These are phyloP conservation scores for Drymonia ruficornis DNA, from an alignment of 2,888 invertebrate species.

Conservation along the genomic window DNA sequence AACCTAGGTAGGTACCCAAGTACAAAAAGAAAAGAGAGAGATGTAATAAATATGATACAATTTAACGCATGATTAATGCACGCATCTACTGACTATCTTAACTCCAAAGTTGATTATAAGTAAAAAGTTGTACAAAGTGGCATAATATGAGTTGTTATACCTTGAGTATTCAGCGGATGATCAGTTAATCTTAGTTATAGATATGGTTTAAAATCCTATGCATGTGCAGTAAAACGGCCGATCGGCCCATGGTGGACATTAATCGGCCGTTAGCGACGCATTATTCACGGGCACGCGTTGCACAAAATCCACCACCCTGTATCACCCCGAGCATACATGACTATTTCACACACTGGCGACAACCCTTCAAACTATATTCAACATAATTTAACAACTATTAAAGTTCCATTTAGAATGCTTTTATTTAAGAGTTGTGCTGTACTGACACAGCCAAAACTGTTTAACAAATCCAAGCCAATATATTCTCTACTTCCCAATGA, in stretches of 20 bases:
- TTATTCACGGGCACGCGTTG: constrained; percentile 83
- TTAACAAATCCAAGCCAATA: constrained; percentile 81
- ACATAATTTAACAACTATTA: constrained; percentile 20
- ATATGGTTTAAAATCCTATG: not conserved
- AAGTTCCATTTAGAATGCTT: constrained; percentile 20
- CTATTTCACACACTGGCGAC: constrained; percentile 27
- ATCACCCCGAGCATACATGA: constrained; percentile 54
- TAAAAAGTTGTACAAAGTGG: too few species aligned
- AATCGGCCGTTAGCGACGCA: constrained; percentile 81
- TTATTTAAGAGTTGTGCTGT: constrained; percentile 25
- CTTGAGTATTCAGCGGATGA: too few species aligned
- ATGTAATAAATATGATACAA: too few species aligned
- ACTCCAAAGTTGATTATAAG: too few species aligned
- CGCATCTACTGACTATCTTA: too few species aligned
- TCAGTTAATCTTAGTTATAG: too few species aligned
- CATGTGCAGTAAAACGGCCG: constrained; percentile 43
- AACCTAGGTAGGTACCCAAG: too few species aligned
- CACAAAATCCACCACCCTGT: constrained; percentile 69
- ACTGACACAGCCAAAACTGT: constrained; percentile 49
- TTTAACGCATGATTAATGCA: too few species aligned
- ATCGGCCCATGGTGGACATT: constrained; percentile 70
- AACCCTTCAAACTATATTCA: constrained; percentile 22
- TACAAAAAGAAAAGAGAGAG: too few species aligned
- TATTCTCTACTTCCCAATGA: constrained; percentile 78
- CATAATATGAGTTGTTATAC: too few species aligned